Evolutionary conservation across 2,113 vertebrate species (phyloP).

Genomic region (Crotalus horridus): DNA sequence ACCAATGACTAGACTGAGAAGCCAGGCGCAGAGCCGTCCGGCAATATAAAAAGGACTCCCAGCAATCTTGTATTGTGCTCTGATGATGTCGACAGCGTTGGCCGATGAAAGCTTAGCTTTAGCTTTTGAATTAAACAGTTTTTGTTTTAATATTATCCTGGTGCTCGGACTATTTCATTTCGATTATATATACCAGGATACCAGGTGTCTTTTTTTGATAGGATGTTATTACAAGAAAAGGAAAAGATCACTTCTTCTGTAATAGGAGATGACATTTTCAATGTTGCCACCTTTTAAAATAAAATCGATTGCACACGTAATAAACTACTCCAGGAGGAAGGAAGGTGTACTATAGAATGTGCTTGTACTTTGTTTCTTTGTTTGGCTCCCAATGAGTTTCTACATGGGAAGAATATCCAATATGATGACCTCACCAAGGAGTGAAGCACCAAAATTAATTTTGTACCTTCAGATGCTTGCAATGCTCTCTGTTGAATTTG

Average conservation of each 20-base stretch:
- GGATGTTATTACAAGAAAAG: background rate
- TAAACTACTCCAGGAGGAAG: background rate
- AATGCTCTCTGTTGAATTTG: background rate
- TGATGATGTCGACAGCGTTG: too few species aligned
- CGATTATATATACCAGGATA: background rate
- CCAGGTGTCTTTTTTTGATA: background rate
- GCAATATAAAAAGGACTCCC: too few species aligned
- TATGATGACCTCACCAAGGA: background rate
- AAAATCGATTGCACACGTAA: background rate
- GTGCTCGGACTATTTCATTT: too few species aligned
- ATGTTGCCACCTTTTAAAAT: background rate
- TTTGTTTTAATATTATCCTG: too few species aligned
- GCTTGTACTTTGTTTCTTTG: too few species aligned
- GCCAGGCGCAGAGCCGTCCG: too few species aligned
- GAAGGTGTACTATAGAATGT: background rate
- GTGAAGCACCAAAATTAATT: background rate
- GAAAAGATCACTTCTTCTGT: background rate
- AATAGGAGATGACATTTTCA: background rate
- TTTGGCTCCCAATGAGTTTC: background rate
- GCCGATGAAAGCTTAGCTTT: too few species aligned
- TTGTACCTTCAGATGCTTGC: background rate
- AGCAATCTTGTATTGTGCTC: too few species aligned
- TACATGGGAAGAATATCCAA: background rate
- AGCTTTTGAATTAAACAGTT: too few species aligned
- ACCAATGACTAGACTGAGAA: too few species aligned